These are phyloP conservation scores for Blastobasis adustella DNA, from an alignment of 2,888 invertebrate genomes.

Conservation along the genomic window DNA sequence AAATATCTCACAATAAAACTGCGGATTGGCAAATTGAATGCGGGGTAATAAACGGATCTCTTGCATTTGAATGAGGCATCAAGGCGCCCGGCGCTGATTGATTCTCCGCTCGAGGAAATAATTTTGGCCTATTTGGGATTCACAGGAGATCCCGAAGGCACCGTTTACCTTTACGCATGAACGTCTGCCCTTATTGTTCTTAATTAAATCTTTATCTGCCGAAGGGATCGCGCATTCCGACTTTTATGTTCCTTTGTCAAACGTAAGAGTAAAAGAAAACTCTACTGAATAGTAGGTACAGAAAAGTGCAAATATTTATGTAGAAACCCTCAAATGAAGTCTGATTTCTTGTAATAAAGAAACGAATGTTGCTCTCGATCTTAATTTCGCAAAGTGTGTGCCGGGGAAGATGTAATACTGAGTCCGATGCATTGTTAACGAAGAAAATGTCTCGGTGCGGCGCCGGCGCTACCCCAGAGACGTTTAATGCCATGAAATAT, in stretches of 20 bases:
- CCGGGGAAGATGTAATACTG: neutral
- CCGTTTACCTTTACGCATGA: conserved; percentile 40
- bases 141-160: conserved; percentile 38
- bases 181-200: conserved; percentile 38
- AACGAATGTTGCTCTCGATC: too few relatives aligned
- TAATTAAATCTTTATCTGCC: conserved; percentile 31
- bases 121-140: conserved; percentile 49
- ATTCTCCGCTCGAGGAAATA: conserved; percentile 52
- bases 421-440: conserved; percentile 40
- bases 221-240: too few relatives aligned
- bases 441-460: conserved; percentile 17
- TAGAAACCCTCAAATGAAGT: too few relatives aligned
- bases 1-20: conserved; percentile 37
- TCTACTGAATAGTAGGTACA: too few relatives aligned
- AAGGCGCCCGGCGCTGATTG: conserved; percentile 49
- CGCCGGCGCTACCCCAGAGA: conserved; percentile 25
- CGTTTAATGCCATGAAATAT: conserved; percentile 44
- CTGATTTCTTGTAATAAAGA: too few relatives aligned
- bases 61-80: conserved; percentile 59
- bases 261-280: too few relatives aligned
- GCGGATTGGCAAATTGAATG: conserved; percentile 48
- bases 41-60: conserved; percentile 56
- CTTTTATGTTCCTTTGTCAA: too few relatives aligned
- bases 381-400: too few relatives aligned
- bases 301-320: too few relatives aligned